phyloP scores from a whole-genome alignment of 2,888 invertebrate species.

The Ptychoptera albimana region DNA sequence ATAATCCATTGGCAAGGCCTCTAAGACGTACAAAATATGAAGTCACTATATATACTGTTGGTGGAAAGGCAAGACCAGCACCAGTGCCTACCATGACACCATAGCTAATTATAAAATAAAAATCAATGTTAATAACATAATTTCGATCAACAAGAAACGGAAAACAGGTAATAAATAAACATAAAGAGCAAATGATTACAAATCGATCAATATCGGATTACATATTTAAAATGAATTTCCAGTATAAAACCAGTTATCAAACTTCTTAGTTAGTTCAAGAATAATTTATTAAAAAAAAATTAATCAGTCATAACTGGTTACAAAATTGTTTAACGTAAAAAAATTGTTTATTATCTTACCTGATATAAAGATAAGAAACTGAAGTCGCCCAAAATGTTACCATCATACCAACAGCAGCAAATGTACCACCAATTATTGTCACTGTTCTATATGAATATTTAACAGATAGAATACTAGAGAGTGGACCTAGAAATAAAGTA shows the following conservation, averaged over 20 bases:
- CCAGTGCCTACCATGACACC: constrained; percentile 70
- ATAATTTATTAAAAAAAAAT: too few relatives aligned
- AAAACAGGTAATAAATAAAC: too few relatives aligned
- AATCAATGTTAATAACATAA: not conserved
- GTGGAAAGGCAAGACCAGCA: constrained; percentile 73
- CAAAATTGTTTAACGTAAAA: too few relatives aligned
- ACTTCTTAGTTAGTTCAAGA: not conserved
- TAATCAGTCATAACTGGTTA: too few relatives aligned
- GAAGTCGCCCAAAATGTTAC: constrained; percentile 65
- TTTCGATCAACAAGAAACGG: not conserved
- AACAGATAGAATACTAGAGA: constrained; percentile 70
- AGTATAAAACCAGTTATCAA: not conserved
- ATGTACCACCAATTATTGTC: constrained; percentile 65
- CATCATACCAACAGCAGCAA: constrained; percentile 72
- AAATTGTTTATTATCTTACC: constrained; percentile 35
- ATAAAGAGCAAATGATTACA: too few relatives aligned
- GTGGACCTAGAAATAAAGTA: constrained; percentile 48
- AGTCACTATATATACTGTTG: constrained; percentile 78
- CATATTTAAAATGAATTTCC: not conserved
- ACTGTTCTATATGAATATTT: constrained; percentile 73
- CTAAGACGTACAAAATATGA: constrained; percentile 66
- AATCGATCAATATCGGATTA: too few relatives aligned
- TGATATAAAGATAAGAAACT: constrained; percentile 62
- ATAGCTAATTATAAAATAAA: constrained; percentile 39
- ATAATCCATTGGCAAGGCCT: constrained; percentile 73